Base-by-base conservation (phyloP, 1,140 invertebrate species). In the Elymnias hypermnestra region DNA sequence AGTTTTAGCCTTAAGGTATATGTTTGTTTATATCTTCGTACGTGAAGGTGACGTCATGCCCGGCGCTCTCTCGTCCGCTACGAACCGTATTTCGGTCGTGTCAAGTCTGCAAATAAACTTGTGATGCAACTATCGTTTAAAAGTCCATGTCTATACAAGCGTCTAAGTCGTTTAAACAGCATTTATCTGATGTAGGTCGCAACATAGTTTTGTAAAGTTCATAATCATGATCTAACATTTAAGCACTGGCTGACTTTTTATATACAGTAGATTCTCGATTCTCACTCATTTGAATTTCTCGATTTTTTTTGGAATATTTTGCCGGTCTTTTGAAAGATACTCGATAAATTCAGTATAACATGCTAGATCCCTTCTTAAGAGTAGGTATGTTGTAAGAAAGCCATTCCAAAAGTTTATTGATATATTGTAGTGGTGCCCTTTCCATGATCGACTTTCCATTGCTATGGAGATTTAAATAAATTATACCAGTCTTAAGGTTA, bases 31-130 rank as follows among this genome's bases (percentile, higher is more conserved):
- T 46, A 41, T 49, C 45, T 39, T 47, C 10, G 26, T 38, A 40
- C 37, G 15, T 39, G 15, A 15, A 22, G 29, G 14, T 63, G 50
- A 63, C 53, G 60, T 63, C 53, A 63, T 14, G 31, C 47, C 40
- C 38, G 45, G 36, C 44, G 19, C 28, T 38, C 25, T 18, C 29
- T 33, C 29, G 13, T 15, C n/a, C 36, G 29, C 37, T 39, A 25
- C 38, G 46, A 45, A 35, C 43, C 43, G 53, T 51, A 40, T 40
- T 35, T 40, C 37, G 38, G 41, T 36, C 58, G 53, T 67, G 66
- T 69, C 65, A 65, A 64, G 57, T 64, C 62, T 60, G 53, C 56
- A 75, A 75, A 75, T 75, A 75, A 70, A 67, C 57, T 41, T 49
- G 50, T 72, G 72, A 72, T 65, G 66, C 63, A 70, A 72, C 61